Base-by-base conservation (phyloP, 2,797 vertebrate genomes). In the Crypturellus tataupa region DNA sequence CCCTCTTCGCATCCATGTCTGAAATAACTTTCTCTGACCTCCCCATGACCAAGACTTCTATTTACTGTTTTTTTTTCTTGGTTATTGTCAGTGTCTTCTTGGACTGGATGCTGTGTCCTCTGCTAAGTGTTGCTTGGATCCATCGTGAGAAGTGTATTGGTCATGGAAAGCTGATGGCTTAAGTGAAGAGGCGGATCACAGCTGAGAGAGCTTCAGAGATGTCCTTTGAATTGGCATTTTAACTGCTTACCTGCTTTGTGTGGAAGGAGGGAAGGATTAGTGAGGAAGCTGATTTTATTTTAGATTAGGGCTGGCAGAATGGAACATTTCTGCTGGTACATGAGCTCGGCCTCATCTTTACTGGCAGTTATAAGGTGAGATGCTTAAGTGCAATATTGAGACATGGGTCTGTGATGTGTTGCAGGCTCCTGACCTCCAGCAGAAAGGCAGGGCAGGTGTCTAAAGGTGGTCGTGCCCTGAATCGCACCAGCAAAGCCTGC, bases 331-430 rank as follows among this genome's bases (percentile, higher is more conserved):
- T 56, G 55, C 55, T n/a, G 18, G 31, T 56, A 56, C 31, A 11
- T 56, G 55, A 56, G 55, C 55, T 56, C 31, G 20, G 31, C 18
- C 31, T 56, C 6, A 4, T n/a, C 55, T 56, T 56, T n/a, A n/a
- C 55, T 56, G 31, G 18, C 31, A 56, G 55, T 56, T 56, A 25
- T 56, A 56, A 56, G 55, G 18, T 56, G n/a, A n/a, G 55, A 56
- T 56, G 31, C 31, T 56, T 56, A 56, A 56, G 29, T 12, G 31
- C 18, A n/a, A n/a, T 56, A 56, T 20, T 56, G 55, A 56, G n/a
- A 29, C 12, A 9, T 0, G 4, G 3, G 18, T 40, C 65, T 68
- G 62, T 3, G 3, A 35, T 24, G 20, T 0, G 1, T 3, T 63
- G 29, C 11, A n/a, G 47, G 33, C 23, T 81, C 49, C 55, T 6